Base-by-base conservation (phyloP, 2,888 invertebrate species). In the Bruchidius siliquastri region DNA sequence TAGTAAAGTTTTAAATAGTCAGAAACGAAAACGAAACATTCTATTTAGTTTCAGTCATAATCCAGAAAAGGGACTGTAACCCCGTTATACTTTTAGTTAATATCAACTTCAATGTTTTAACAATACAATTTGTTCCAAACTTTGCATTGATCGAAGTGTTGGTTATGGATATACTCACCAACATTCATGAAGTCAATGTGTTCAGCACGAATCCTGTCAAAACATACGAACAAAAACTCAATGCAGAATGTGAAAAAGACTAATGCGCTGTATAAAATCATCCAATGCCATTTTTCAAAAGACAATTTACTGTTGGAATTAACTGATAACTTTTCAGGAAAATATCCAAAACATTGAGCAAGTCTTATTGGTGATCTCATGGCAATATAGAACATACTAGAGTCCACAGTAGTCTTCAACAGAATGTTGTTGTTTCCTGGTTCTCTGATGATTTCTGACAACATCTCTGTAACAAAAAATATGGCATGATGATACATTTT, bases 261-360 rank as follows among this genome's bases (percentile, higher is more conserved):
- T 18, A 72, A 6, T 10, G 21, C 22, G 18, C 22, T 68, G 20
- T 78, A 78, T 18, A 26, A 49, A 20, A 76, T 69, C 67, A 76
- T 77, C 76, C 76, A 78, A 26, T 75, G 70, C 0, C 70, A 68
- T 75, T 77, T 76, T 69, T 68, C 72, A 66, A 77, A 74, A 68
- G 72, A 68, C 3, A 73, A 21, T n/a, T 26, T 49, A 13, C 69
- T 32, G 18, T 69, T 30, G 6, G 1, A 18, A 22, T 20, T 4
- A 20, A 71, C 70, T 21, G 70, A 71, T 8, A 77, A 68, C 32
- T 74, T 49, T 22, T 77, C 76, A 13, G 76, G 77, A 74, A 78
- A 78, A 26, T 73, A 75, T 8, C 77, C 75, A 22, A 79, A 79
- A 21, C 66, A 74, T 68, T 79, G 77, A n/a, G 72, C 77, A 20